Base-by-base conservation (phyloP, 2,797 vertebrate species). In the Lates japonicus region DNA sequence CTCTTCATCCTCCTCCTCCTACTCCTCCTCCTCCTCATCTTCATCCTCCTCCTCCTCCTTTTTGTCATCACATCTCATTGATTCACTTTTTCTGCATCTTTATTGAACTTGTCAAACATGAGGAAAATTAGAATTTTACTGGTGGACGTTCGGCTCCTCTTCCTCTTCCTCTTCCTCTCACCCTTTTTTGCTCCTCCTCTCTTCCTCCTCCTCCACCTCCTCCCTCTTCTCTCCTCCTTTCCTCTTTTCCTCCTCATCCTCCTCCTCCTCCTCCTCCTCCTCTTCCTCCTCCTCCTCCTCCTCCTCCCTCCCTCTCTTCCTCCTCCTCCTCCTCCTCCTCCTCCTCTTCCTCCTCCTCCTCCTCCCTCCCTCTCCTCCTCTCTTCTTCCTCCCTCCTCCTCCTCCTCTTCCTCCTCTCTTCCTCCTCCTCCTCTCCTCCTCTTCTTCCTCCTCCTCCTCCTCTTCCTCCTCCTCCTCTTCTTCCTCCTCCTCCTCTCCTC, bases 1-100 rank as follows among this genome's bases (percentile, higher is more conserved):
- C 52, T 81, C 72, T 55, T 84, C 76, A 33, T 86, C 74, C 42
- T 70, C 72, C 22, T 86, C 80, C 10, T 81, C 75, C 3, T 86
- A 76, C 9, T 76, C 69, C 0, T 48, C 49, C 5, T 62, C 72
- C 20, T 35, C 74, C 1, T 52, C 74, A 0, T 51, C 67, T 19
- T 82, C 80, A 13, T 61, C 68, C 17, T 84, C 76, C 2, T 62
- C 60, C 31, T 75, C 41, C 19, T 77, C 65, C 14, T 8, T 55
- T 6, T 46, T n/a, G 29, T 55, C 51, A 8, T 80, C 73, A 33
- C 67, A 54, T 39, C 42, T 44, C 61, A 66, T 44, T 65, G 51
- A 79, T 70, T 76, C 17, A 22, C n/a, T 68, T 65, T 31, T 42
- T 20, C 62, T 61, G 29, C 61, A 35, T 42, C 49, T 70, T 81